phyloP scores from a whole-genome alignment of 2,888 invertebrate genomes.

The Stenotaenia linearis region DNA sequence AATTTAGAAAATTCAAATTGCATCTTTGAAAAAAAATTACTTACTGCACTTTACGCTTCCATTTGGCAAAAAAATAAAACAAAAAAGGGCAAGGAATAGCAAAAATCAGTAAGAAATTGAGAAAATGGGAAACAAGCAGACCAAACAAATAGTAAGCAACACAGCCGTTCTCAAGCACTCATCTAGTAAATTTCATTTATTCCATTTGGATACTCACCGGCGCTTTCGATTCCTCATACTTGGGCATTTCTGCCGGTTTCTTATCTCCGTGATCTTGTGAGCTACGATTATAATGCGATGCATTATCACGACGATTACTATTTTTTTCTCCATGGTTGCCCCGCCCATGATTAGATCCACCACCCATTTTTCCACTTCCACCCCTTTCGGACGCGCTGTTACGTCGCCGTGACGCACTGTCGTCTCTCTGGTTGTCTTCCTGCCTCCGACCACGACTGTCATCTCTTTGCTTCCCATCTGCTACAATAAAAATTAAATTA shows the following conservation, averaged over 20 bases:
- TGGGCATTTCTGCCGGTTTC: slow-evolving; percentile 48
- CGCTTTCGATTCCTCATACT: slow-evolving; percentile 65
- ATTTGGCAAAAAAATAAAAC: not conserved
- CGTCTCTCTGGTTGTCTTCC: slow-evolving; percentile 30
- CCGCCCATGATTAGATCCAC: slow-evolving; percentile 11
- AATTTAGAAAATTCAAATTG: not conserved
- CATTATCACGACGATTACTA: not conserved
- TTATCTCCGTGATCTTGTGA: slow-evolving; percentile 43
- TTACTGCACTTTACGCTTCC: not conserved
- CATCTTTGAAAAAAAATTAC: not conserved
- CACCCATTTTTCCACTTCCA: slow-evolving; percentile 26
- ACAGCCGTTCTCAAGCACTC: not conserved
- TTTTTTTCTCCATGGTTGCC: slow-evolving; percentile 19
- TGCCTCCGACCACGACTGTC: slow-evolving; percentile 18
- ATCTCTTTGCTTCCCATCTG: slow-evolving; percentile 1
- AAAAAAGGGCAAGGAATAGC: not conserved
- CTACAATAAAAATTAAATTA: not conserved
- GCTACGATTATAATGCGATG: slow-evolving; percentile 35
- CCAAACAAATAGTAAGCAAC: not conserved
- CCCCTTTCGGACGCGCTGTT: not conserved
- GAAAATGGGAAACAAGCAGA: not conserved
- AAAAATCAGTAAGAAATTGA: not conserved
- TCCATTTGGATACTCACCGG: slow-evolving; percentile 55
- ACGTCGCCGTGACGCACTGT: slow-evolving; percentile 26
- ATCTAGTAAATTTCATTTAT: not conserved